Evolutionary conservation across 2,797 vertebrate species (phyloP).

Genomic region (Pelobates cultripes): DNA sequence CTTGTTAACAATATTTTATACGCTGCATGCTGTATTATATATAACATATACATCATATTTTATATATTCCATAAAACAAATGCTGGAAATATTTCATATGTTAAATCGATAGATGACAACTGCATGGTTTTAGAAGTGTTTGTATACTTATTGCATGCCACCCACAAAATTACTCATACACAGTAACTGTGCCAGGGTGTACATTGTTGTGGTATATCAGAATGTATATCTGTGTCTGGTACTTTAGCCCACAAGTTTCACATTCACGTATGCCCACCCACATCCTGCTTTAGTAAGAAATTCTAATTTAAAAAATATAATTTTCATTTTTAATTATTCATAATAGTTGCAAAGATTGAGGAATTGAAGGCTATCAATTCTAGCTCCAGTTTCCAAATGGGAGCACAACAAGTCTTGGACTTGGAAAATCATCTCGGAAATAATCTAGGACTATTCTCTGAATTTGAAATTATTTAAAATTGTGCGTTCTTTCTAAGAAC

Average conservation of each 20-base stretch:
- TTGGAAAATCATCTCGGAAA: neutral
- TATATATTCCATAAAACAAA: too few relatives aligned
- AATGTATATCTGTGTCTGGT: constrained; percentile 9
- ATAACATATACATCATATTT: too few relatives aligned
- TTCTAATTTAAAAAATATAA: neutral
- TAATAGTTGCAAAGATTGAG: neutral
- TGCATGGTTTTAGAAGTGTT: neutral
- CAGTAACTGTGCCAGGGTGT: constrained; percentile 2
- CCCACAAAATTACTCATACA: constrained; percentile 34
- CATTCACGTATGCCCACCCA: constrained; percentile 41
- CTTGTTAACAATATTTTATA: too few relatives aligned
- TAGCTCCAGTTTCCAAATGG: neutral
- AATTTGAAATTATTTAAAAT: neutral
- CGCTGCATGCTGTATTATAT: too few relatives aligned
- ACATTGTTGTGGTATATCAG: constrained; percentile 24
- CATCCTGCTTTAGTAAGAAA: constrained; percentile 38
- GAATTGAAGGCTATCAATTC: neutral
- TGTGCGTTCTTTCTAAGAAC: constrained; percentile 33
- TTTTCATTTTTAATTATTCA: neutral
- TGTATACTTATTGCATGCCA: neutral
- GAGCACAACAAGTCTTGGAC: neutral
- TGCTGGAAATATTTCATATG: neutral
- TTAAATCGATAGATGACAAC: neutral
- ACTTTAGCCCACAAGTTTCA: constrained; percentile 47
- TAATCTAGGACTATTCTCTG: neutral